Percentiles rank a stretch among this genome's conserved stretches.
phyloP scores from a whole-genome alignment of 2,797 vertebrate genomes.

The Acanthurus lineatus region DNA sequence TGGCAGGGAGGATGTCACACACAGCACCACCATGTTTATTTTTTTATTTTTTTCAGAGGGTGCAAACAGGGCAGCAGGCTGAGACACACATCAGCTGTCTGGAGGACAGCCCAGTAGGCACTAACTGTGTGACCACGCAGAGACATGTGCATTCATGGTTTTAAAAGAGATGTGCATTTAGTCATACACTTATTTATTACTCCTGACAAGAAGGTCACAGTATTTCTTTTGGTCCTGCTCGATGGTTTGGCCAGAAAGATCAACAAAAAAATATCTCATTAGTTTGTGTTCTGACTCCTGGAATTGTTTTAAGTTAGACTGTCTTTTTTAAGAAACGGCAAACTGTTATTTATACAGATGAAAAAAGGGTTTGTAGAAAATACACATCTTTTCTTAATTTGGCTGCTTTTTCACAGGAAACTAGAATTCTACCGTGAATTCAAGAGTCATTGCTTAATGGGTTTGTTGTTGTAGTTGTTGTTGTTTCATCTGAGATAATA shows the following conservation, averaged over 20 bases:
- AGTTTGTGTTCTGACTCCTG: not conserved
- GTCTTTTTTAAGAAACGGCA: not conserved
- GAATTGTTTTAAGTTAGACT: conserved; percentile 2
- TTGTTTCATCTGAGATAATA: too few relatives aligned
- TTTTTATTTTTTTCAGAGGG: conserved; percentile 27
- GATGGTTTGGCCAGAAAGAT: conserved; percentile 8
- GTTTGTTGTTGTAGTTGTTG: too few relatives aligned
- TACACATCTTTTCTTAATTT: not conserved
- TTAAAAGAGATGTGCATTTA: conserved; percentile 43
- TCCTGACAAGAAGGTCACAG: conserved; percentile 1
- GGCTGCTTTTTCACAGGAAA: too few relatives aligned
- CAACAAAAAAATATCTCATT: not conserved
- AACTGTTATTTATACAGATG: not conserved
- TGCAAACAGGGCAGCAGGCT: conserved; percentile 65
- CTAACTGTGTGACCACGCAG: conserved; percentile 49
- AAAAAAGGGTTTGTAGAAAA: not conserved
- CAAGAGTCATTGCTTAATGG: too few relatives aligned
- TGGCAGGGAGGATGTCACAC: conserved; percentile 55
- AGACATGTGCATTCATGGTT: conserved; percentile 31
- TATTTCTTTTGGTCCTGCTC: conserved; percentile 1
- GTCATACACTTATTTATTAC: conserved; percentile 19
- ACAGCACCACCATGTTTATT: conserved; percentile 24
- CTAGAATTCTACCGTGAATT: too few relatives aligned
- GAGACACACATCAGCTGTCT: conserved; percentile 63
- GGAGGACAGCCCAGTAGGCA: conserved; percentile 60